Evolutionary conservation across 2,797 vertebrate species (phyloP).

Genomic region (Psittacula echo): DNA sequence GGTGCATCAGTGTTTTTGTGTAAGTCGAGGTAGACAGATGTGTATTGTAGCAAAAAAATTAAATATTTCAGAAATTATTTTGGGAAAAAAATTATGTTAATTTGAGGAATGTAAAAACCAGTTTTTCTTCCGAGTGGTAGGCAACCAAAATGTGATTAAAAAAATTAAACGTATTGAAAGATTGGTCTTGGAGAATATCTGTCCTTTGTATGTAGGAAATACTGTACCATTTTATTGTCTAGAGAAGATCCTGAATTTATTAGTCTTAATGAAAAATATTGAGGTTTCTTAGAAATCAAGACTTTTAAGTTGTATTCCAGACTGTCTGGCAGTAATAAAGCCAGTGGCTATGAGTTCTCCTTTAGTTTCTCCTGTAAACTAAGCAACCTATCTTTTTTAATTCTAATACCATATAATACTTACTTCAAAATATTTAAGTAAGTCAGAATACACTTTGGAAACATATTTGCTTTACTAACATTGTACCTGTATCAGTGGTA

Average conservation of each 20-base stretch:
- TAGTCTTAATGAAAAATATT: background rate
- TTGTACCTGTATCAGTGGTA: background rate
- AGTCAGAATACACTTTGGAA: conserved; percentile 1
- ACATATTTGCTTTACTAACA: background rate
- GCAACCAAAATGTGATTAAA: background rate
- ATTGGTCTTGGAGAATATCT: background rate
- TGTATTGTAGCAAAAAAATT: background rate
- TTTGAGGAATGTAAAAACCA: background rate
- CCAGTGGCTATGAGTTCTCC: background rate
- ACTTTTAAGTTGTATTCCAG: background rate
- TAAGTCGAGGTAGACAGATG: background rate
- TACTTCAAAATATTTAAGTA: background rate
- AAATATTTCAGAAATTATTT: background rate
- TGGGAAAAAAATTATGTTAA: background rate
- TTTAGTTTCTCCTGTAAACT: background rate
- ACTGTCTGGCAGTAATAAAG: background rate
- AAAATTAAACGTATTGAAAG: background rate
- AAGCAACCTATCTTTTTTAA: background rate
- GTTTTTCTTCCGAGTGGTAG: background rate
- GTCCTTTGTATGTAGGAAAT: background rate
- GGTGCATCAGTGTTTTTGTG: background rate
- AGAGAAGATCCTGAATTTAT: background rate
- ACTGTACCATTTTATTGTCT: background rate
- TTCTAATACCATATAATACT: background rate
- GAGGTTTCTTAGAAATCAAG: background rate